Conservation (phyloP, 2,888 invertebrate species). For the Caenorhabditis japonica region DNA sequence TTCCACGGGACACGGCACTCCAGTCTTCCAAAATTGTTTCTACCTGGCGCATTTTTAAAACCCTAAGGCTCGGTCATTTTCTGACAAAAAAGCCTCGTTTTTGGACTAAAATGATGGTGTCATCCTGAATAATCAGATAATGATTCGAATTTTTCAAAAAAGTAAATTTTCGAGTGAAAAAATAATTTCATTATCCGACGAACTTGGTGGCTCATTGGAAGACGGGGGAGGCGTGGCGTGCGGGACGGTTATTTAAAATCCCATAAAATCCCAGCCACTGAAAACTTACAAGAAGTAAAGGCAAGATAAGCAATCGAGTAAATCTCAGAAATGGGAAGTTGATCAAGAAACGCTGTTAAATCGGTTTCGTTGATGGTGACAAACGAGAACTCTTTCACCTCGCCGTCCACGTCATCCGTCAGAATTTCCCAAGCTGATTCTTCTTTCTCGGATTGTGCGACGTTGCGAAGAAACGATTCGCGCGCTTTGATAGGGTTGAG, state of each 20-base stretch:
- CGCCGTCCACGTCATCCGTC: slow-evolving; percentile 60
- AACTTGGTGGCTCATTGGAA: no score
- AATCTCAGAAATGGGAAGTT: slow-evolving; percentile 70
- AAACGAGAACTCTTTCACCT: slow-evolving; percentile 61
- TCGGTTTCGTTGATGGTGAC: slow-evolving; percentile 70
- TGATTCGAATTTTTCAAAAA: no score
- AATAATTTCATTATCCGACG: no score
- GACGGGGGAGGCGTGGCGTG: no score
- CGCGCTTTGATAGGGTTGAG: slow-evolving; percentile 70
- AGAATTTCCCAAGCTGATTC: slow-evolving; percentile 65
- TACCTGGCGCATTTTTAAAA: no score
- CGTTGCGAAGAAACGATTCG: slow-evolving; percentile 62
- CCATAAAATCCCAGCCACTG: neutral
- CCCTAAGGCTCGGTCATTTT: no score
- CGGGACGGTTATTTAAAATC: neutral
- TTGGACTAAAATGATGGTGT: no score
- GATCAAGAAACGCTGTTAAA: slow-evolving; percentile 69
- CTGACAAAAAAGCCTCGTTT: no score
- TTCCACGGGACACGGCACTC: no score
- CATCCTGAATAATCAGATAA: no score
- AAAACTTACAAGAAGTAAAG: slow-evolving; percentile 63
- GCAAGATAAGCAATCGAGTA: slow-evolving; percentile 68
- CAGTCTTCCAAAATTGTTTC: no score
- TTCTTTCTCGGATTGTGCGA: slow-evolving; percentile 58
- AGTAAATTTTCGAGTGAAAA: no score